Evolutionary conservation across 2,797 vertebrate genomes (phyloP).

Genomic region (Nannoperca obscura): DNA sequence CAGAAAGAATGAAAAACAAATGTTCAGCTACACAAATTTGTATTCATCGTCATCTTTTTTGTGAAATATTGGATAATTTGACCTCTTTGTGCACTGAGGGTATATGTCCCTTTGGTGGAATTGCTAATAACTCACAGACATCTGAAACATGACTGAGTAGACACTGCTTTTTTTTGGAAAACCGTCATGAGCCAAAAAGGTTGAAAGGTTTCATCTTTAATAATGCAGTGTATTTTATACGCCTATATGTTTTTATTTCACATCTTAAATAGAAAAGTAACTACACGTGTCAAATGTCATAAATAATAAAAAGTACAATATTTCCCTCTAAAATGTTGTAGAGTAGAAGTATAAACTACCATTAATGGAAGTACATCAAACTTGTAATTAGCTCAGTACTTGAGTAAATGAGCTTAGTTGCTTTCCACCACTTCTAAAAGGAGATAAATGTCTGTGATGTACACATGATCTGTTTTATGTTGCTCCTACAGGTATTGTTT

Average conservation of each 20-base stretch:
- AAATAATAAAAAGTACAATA: neutral
- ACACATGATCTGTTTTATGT: neutral
- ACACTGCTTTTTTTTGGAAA: neutral
- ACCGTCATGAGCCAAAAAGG: neutral
- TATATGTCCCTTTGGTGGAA: neutral
- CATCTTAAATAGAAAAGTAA: neutral
- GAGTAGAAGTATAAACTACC: neutral
- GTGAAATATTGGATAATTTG: conserved; percentile 1
- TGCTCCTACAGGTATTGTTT: conserved; percentile 10
- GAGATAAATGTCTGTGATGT: neutral
- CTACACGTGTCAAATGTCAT: neutral
- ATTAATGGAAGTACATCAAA: neutral
- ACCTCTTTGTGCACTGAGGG: neutral
- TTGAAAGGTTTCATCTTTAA: neutral
- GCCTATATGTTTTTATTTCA: neutral
- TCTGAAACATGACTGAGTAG: neutral
- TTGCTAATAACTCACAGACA: neutral
- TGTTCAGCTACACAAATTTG: neutral
- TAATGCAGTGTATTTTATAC: neutral
- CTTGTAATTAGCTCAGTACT: neutral
- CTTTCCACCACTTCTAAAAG: neutral
- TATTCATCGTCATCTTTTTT: neutral
- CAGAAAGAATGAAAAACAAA: neutral
- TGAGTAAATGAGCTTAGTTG: neutral
- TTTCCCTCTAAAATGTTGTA: neutral